A percentile compares a stretch with the other conserved stretches of the same genome.
These are phyloP conservation scores for Galaxea fascicularis DNA, from an alignment of 92 coral and sea anemone species.

Conservation along the genomic window DNA sequence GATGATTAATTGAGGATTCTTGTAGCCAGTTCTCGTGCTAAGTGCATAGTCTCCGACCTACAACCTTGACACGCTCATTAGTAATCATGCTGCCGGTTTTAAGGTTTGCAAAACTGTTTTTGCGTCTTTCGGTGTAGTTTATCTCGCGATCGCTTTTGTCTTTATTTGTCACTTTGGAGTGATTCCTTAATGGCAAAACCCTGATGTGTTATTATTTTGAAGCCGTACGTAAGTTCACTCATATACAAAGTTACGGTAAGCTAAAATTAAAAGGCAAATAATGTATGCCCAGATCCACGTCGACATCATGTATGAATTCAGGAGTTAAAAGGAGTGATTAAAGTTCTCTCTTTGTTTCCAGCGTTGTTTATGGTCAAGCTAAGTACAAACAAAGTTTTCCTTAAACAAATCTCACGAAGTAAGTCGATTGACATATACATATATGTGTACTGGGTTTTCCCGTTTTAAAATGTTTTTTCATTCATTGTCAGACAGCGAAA, in stretches of 20 bases:
- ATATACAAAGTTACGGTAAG: no score
- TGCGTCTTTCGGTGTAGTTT: neutral
- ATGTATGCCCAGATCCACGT: neutral
- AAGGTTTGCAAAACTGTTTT: neutral
- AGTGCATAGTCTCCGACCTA: neutral
- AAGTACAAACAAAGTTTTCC: neutral
- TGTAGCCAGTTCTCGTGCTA: neutral
- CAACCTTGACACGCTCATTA: neutral
- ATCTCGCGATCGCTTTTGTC: neutral
- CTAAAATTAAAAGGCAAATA: neutral
- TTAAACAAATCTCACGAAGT: neutral
- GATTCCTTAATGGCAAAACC: neutral
- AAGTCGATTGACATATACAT: no score
- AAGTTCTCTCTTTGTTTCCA: neutral
- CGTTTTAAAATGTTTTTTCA: neutral
- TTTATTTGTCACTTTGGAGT: neutral
- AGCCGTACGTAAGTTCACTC: no score
- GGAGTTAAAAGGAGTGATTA: neutral
- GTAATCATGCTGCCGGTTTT: neutral
- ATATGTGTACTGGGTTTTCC: neutral
- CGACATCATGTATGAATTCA: neutral
- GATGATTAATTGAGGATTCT: neutral
- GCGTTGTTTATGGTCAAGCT: neutral
- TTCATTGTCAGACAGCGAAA: neutral
- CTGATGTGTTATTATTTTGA: neutral